Percentiles rank a stretch among this genome's conserved stretches.
Conservation (phyloP, 2,888 invertebrate species). For the Rhingia campestris region DNA sequence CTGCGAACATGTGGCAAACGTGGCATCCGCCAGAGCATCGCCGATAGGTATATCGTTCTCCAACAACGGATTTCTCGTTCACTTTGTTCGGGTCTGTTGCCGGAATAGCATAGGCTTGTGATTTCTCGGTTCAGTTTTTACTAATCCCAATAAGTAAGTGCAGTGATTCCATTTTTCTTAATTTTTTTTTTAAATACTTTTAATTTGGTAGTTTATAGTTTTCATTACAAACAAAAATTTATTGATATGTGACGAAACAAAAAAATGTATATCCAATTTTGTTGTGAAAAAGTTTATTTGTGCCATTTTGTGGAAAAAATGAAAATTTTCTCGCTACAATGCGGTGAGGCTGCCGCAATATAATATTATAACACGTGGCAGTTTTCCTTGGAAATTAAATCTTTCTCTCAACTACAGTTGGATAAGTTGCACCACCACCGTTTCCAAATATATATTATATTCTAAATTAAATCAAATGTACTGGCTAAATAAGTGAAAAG, state of each 20-base stretch:
- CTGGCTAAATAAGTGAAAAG: background rate
- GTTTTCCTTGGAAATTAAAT: slow-evolving; percentile 36
- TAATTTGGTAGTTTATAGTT: slow-evolving; percentile 37
- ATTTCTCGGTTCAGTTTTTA: slow-evolving; percentile 81
- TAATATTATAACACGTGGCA: slow-evolving; percentile 61
- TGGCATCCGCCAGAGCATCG: slow-evolving; percentile 73
- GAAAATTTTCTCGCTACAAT: slow-evolving; percentile 22
- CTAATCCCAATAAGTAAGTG: slow-evolving; percentile 68
- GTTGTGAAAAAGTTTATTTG: slow-evolving; percentile 39
- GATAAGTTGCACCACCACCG: slow-evolving; percentile 40
- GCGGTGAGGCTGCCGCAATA: slow-evolving; percentile 36
- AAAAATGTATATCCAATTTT: background rate
- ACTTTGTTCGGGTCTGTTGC: slow-evolving; percentile 88
- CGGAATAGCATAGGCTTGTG: slow-evolving; percentile 85
- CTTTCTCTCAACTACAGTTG: slow-evolving; percentile 16
- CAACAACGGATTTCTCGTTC: slow-evolving; percentile 85
- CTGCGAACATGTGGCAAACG: slow-evolving; percentile 73
- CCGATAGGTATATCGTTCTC: slow-evolving; percentile 78
- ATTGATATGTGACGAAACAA: slow-evolving; percentile 64
- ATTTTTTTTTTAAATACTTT: slow-evolving; percentile 36
- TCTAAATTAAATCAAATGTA: background rate
- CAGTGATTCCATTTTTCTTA: slow-evolving; percentile 41
- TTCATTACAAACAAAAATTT: slow-evolving; percentile 71
- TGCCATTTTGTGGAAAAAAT: slow-evolving; percentile 41
- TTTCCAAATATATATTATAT: background rate